Conservation (phyloP, 2,113 vertebrate species). For the Kryptolebias marmoratus region DNA sequence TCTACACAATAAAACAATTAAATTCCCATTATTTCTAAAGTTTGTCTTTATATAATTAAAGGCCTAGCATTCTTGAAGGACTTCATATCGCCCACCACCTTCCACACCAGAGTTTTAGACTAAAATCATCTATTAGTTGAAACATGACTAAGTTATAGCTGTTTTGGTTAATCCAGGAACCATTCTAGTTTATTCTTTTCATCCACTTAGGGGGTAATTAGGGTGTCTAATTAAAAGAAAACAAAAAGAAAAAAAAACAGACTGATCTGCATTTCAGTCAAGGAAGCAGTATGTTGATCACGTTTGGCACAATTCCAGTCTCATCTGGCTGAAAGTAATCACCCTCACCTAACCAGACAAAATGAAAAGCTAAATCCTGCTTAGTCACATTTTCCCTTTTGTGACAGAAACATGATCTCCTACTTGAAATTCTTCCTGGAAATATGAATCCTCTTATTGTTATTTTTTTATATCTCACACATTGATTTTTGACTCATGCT, state of each 20-base stretch:
- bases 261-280: not conserved
- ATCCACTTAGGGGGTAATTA: too few species aligned
- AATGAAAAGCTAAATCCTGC: slow-evolving; percentile 55
- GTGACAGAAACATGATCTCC: slow-evolving; percentile 47
- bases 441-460: slow-evolving; percentile 50
- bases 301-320: slow-evolving; percentile 7
- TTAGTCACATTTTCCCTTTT: slow-evolving; percentile 42
- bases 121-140: too few species aligned
- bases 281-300: not conserved
- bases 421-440: slow-evolving; percentile 37
- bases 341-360: slow-evolving; percentile 22
- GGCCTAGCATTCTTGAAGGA: too few species aligned
- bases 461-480: slow-evolving; percentile 43
- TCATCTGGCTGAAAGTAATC: slow-evolving; percentile 33
- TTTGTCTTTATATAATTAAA: too few species aligned
- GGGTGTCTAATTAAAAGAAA: not conserved
- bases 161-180: too few species aligned
- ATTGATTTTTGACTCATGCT: slow-evolving; percentile 33
- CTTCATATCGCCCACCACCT: too few species aligned
- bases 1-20: too few species aligned
- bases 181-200: too few species aligned
- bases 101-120: too few species aligned
- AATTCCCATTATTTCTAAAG: too few species aligned
- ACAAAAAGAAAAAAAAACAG: not conserved
- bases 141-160: too few species aligned